Evolutionary conservation across 2,888 invertebrate genomes (phyloP).

Genomic region (Salticus scenicus): DNA sequence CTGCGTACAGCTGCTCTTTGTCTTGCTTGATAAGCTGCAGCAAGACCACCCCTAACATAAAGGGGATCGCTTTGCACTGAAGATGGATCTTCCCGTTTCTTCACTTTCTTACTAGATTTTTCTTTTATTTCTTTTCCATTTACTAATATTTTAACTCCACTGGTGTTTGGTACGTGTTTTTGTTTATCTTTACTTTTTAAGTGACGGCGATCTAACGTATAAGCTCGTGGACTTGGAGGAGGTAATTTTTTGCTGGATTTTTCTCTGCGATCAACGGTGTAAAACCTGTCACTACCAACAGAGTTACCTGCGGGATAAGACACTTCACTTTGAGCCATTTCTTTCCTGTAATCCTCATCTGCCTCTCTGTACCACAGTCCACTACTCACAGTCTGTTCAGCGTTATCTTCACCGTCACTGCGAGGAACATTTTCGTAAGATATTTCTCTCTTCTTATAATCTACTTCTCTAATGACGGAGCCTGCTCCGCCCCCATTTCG

Average conservation of each 20-base stretch:
- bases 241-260: slow-evolving; percentile 50
- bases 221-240: slow-evolving; percentile 46
- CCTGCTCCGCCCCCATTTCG: slow-evolving; percentile 54
- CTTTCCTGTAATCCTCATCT: slow-evolving; percentile 71
- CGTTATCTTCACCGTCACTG: slow-evolving; percentile 33
- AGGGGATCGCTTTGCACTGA: slow-evolving; percentile 64
- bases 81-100: slow-evolving; percentile 58
- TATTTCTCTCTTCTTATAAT: slow-evolving; percentile 70
- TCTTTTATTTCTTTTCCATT: slow-evolving; percentile 68
- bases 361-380: slow-evolving; percentile 65
- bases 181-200: slow-evolving; percentile 53
- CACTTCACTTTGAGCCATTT: slow-evolving; percentile 69
- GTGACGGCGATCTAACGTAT: slow-evolving; percentile 59
- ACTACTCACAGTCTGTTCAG: slow-evolving; percentile 22
- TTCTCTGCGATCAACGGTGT: slow-evolving; percentile 49
- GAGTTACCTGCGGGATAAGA: slow-evolving; percentile 63
- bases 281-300: slow-evolving; percentile 61
- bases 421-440: slow-evolving; percentile 70
- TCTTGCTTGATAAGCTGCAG: slow-evolving; percentile 71
- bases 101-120: slow-evolving; percentile 31
- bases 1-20: slow-evolving; percentile 65
- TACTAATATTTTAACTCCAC: slow-evolving; percentile 65
- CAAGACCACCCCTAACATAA: slow-evolving; percentile 70
- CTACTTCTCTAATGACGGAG: slow-evolving; percentile 69
- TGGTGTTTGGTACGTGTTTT: slow-evolving; percentile 51